A percentile compares a stretch with the other conserved stretches of the same genome.
phyloP scores from a whole-genome alignment of 2,113 vertebrate species.

The Caranx ignobilis region DNA sequence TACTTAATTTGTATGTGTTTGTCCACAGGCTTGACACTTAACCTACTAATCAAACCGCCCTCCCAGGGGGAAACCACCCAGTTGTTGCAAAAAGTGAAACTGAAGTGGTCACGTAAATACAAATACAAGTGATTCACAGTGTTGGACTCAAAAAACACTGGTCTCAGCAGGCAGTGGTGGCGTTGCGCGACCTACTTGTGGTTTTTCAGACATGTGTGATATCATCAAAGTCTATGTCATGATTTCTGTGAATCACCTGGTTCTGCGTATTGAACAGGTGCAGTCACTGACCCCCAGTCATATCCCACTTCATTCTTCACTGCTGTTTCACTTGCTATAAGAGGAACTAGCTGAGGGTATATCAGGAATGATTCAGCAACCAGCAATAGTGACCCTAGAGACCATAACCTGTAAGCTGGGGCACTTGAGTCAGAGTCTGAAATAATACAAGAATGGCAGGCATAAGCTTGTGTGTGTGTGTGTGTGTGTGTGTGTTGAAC shows the following conservation, averaged over 20 bases:
- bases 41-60: not conserved
- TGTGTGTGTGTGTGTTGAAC: constrained; percentile 12
- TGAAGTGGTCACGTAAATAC: not conserved
- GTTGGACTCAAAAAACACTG: constrained; percentile 10
- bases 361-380: constrained; percentile 38
- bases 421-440: not conserved
- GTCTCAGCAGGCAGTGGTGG: not conserved
- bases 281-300: not conserved
- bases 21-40: not conserved
- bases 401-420: not conserved
- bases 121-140: constrained; percentile 6
- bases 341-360: not conserved
- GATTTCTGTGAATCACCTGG: constrained; percentile 50
- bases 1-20: not conserved
- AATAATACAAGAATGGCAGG: not conserved
- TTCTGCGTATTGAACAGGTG: constrained; percentile 8
- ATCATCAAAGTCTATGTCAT: constrained; percentile 19
- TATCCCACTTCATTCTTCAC: constrained; percentile 27
- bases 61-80: not conserved
- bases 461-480: not conserved
- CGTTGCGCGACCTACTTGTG: constrained; percentile 30
- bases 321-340: constrained; percentile 60
- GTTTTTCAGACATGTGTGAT: constrained; percentile 24
- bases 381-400: not conserved
- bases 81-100: constrained; percentile 19